Base-by-base conservation (phyloP, 2,888 invertebrate genomes). In the Hermaeophaga mercurialis region DNA sequence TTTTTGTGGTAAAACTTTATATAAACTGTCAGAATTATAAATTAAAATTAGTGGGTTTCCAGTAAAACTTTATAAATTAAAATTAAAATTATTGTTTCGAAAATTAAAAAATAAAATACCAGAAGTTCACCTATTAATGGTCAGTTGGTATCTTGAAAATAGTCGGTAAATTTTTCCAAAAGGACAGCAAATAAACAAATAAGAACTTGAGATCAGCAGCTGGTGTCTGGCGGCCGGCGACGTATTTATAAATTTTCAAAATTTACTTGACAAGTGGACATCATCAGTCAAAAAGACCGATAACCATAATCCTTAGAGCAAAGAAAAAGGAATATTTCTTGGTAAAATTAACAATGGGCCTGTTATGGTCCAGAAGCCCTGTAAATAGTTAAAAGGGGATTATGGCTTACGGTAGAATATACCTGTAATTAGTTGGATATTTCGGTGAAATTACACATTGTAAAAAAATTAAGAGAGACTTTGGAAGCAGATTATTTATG, bases 241-340 rank as follows among this genome's bases (percentile, higher is more conserved):
- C 28, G 14, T 31, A 26, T 46, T 31, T 41, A 26, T 17, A 49
- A 49, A 55, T 54, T 44, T 54, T 19, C 24, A 12, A 54, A 50
- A 54, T 50, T 43, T 39, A 38, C 52, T 56, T 58, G 55, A 48
- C 56, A 54, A 52, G 57, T 56, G 48, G 39, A 61, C 61, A 45
- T 41, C 34, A 50, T 41, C 34, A 45, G 58, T 61, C 58, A 58
- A 56, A 58, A 58, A 61, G 61, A 54, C 61, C 61, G 61, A 56
- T 56, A 22, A 41, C 18, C 39, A 46, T 62, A 62, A 63, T 62
- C 56, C 50, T 47, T 54, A 54, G 53, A 57, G 60, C 24, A 59
- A 58, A 57, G 55, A 56, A 50, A 43, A 55, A 24, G 22, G 33
- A 47, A 45, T 28, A 50, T 55, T 58, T 54, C 53, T 44, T 7